These are phyloP conservation scores for Drosophila aldrichi DNA, from an alignment of 2,888 invertebrate genomes.

Conservation along the genomic window DNA sequence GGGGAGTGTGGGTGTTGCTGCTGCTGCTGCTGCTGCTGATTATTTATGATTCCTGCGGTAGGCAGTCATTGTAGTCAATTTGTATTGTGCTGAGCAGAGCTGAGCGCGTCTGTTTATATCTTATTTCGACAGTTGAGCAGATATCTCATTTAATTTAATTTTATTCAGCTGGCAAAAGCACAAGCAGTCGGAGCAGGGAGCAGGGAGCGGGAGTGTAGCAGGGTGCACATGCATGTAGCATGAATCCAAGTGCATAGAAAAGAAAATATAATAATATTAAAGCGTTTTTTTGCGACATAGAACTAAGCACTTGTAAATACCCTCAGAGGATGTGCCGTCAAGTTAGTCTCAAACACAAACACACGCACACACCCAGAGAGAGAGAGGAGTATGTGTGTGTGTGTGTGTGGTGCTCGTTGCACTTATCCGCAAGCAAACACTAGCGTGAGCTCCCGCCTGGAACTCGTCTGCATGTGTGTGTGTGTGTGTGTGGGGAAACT, in stretches of 20 bases:
- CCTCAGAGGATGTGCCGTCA: slow-evolving; percentile 82
- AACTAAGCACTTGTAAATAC: slow-evolving; percentile 83
- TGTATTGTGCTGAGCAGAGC: slow-evolving; percentile 28
- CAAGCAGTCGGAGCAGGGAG: slow-evolving; percentile 24
- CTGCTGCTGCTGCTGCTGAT: slow-evolving; percentile 19
- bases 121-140: slow-evolving; percentile 30
- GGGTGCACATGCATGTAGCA: slow-evolving; percentile 17
- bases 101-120: slow-evolving; percentile 31
- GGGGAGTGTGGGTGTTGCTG: slow-evolving; percentile 19
- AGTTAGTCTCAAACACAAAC: slow-evolving; percentile 81
- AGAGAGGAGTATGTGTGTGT: slow-evolving; percentile 15
- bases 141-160: slow-evolving; percentile 72
- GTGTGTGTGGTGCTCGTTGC: slow-evolving; percentile 57
- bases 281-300: slow-evolving; percentile 76
- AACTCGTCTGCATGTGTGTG: slow-evolving; percentile 41
- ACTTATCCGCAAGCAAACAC: slow-evolving; percentile 79
- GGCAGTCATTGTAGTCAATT: slow-evolving; percentile 49
- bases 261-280: slow-evolving; percentile 81
- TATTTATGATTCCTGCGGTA: slow-evolving; percentile 64
- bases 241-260: slow-evolving; percentile 64
- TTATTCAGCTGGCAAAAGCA: slow-evolving; percentile 47
- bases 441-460: slow-evolving; percentile 52
- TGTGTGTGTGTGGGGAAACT: slow-evolving; percentile 62
- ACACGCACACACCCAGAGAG: slow-evolving; percentile 12
- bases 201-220: slow-evolving; percentile 2